Evolutionary conservation across 2,113 vertebrate species (phyloP).

Genomic region (Xenopus laevis): DNA sequence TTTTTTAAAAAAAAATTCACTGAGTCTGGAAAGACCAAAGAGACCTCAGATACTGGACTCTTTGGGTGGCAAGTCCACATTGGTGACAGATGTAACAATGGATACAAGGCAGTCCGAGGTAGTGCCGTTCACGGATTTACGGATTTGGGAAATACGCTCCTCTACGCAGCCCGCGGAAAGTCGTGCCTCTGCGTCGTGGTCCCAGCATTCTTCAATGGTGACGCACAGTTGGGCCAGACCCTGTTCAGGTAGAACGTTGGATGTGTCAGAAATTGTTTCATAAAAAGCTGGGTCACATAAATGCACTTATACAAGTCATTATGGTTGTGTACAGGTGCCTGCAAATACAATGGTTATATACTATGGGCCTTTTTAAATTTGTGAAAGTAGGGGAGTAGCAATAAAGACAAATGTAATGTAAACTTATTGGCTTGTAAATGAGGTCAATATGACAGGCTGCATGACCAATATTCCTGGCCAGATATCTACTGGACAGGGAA

Average conservation of each 20-base stretch:
- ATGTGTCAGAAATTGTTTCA: neutral
- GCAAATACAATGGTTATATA: too few species aligned
- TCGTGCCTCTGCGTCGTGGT: constrained; percentile 92
- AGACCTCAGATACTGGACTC: constrained; percentile 87
- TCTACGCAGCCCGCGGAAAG: constrained; percentile 92
- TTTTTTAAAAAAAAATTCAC: constrained; percentile 59
- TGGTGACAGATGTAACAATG: constrained; percentile 80
- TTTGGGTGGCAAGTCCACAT: constrained; percentile 88
- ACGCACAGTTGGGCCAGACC: constrained; percentile 88
- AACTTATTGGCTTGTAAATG: too few species aligned
- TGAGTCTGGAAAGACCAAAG: constrained; percentile 72
- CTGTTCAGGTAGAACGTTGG: constrained; percentile 53
- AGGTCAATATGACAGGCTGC: too few species aligned
- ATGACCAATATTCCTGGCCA: too few species aligned
- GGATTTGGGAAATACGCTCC: constrained; percentile 85
- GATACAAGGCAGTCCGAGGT: constrained; percentile 87
- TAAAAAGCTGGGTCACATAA: too few species aligned
- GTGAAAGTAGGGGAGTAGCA: too few species aligned
- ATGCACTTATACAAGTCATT: too few species aligned
- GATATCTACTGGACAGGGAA: too few species aligned
- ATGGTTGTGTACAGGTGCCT: too few species aligned
- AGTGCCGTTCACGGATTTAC: constrained; percentile 73
- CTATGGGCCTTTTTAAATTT: too few species aligned
- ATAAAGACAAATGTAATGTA: too few species aligned
- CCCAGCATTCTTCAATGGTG: constrained; percentile 96